Evolutionary conservation across 2,888 invertebrate genomes (phyloP).

Genomic region (Rosalia funebris): DNA sequence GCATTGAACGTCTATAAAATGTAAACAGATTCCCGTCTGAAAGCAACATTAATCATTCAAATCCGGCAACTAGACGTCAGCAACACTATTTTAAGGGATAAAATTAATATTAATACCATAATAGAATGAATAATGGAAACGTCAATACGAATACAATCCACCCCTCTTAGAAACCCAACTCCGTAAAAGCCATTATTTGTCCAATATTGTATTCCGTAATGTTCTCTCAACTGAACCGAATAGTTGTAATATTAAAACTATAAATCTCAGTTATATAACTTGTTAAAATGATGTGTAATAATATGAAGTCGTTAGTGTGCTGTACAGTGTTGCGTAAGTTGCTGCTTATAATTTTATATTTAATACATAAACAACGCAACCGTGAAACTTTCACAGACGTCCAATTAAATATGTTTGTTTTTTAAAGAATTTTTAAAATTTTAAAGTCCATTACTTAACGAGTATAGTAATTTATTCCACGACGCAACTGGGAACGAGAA

Average conservation of each 20-base stretch:
- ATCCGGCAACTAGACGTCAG: slow-evolving; percentile 36
- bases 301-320: slow-evolving; percentile 19
- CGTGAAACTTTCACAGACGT: slow-evolving; percentile 42
- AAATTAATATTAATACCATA: slow-evolving; percentile 41
- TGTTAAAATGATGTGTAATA: slow-evolving; percentile 20
- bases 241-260: slow-evolving; percentile 27
- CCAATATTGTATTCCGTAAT: slow-evolving; percentile 14
- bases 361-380: slow-evolving; percentile 42
- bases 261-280: slow-evolving; percentile 29
- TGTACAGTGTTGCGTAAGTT: slow-evolving; percentile 40
- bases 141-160: slow-evolving; percentile 43
- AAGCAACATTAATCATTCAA: slow-evolving; percentile 36
- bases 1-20: slow-evolving; percentile 19
- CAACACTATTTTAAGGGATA: slow-evolving; percentile 36
- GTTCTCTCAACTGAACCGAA: slow-evolving; percentile 12
- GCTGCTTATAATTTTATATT: slow-evolving; percentile 42
- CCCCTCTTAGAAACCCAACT: slow-evolving; percentile 22
- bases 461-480: slow-evolving; percentile 20
- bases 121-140: slow-evolving; percentile 47
- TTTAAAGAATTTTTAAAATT: slow-evolving; percentile 15
- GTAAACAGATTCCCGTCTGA: slow-evolving; percentile 22
- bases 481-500: neutral
- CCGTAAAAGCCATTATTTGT: slow-evolving; percentile 25
- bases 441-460: slow-evolving; percentile 9
- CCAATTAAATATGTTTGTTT: slow-evolving; percentile 19